Conservation (phyloP, 2,888 invertebrate species). For the Cantharis flavilabris region DNA sequence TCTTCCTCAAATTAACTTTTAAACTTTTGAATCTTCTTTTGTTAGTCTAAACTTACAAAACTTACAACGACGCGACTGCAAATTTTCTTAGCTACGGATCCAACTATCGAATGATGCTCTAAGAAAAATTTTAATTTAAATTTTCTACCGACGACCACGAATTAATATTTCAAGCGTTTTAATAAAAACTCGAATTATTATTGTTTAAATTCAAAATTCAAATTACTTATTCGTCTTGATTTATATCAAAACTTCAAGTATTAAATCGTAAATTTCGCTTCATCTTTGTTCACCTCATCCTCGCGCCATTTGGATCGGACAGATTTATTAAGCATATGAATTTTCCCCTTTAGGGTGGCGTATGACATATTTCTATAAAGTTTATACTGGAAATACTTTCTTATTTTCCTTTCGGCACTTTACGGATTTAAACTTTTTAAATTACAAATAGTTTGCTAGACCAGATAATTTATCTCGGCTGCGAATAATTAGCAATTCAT, state of each 20-base stretch:
- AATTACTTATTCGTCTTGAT: slow-evolving; percentile 28
- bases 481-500: not conserved
- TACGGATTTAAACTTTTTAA: not conserved
- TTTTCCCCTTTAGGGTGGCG: slow-evolving; percentile 32
- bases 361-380: slow-evolving; percentile 33
- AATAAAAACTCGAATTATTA: not conserved
- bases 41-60: not conserved
- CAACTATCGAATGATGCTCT: not conserved
- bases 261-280: slow-evolving; percentile 36
- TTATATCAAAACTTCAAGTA: slow-evolving; percentile 30
- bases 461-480: not conserved
- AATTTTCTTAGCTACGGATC: not conserved
- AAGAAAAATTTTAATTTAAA: not conserved
- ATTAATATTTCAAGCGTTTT: not conserved
- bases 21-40: not conserved
- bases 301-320: slow-evolving; percentile 42
- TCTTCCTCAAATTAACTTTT: not conserved
- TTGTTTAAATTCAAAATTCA: not conserved
- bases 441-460: not conserved
- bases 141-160: not conserved
- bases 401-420: not conserved
- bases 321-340: slow-evolving; percentile 46
- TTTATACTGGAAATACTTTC: slow-evolving; percentile 5
- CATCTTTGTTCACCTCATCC: slow-evolving; percentile 36
- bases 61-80: not conserved